Evolutionary conservation across 2,888 invertebrate species (phyloP).

Genomic region (Orthosia gothica): DNA sequence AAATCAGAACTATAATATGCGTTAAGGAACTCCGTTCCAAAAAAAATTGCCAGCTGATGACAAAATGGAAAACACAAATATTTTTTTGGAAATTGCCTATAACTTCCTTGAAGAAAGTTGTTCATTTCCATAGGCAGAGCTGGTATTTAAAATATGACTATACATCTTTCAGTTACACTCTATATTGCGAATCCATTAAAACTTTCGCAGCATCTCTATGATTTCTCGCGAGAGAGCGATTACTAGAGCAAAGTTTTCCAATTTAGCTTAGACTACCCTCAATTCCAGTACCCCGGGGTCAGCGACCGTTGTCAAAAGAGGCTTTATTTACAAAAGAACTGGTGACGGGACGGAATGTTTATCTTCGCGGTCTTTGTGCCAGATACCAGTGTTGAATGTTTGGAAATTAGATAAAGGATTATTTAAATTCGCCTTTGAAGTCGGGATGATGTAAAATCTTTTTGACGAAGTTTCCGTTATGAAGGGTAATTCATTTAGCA

Average conservation of each 20-base stretch:
- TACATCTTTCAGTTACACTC: too few species aligned
- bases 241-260: constrained; percentile 77
- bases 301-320: constrained; percentile 61
- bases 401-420: constrained; percentile 37
- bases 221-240: constrained; percentile 63
- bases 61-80: too few species aligned
- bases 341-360: constrained; percentile 54
- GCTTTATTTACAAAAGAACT: constrained; percentile 70
- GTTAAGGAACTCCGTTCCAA: too few species aligned
- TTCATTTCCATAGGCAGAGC: too few species aligned
- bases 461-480: constrained; percentile 45
- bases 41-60: too few species aligned
- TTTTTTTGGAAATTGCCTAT: too few species aligned
- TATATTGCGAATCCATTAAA: constrained; percentile 67
- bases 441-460: constrained; percentile 28
- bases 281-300: constrained; percentile 56
- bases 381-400: constrained; percentile 28
- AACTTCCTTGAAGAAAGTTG: too few species aligned
- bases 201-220: constrained; percentile 65
- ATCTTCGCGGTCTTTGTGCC: constrained; percentile 51
- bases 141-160: too few species aligned
- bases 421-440: constrained; percentile 49
- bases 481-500: constrained; percentile 41
- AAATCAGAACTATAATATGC: too few species aligned
- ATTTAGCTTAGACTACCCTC: constrained; percentile 73